Conservation (phyloP, 1,140 invertebrate species). For the Brachionus koreanus region DNA sequence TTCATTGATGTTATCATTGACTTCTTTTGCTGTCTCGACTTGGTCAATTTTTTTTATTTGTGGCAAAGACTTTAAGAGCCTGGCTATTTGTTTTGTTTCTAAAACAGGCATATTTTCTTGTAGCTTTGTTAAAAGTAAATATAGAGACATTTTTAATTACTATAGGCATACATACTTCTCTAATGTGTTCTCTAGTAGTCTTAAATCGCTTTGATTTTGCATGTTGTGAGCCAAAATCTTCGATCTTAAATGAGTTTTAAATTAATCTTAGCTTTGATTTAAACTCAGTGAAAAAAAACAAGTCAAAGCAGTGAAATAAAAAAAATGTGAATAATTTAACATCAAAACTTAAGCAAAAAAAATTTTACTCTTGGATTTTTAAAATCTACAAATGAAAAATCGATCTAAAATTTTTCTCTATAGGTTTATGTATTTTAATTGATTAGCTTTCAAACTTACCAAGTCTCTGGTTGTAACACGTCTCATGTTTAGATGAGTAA, state of each 20-base stretch:
- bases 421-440: background rate
- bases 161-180: background rate
- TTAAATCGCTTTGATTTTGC: slow-evolving; percentile 35
- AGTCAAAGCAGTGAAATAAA: background rate
- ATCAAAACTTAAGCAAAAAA: background rate
- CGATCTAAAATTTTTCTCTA: background rate
- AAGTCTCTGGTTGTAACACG: slow-evolving; percentile 23
- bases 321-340: background rate
- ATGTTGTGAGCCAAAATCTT: slow-evolving; percentile 17
- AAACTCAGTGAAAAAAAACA: background rate
- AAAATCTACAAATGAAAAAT: slow-evolving; percentile 20
- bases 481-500: background rate
- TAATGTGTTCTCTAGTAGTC: slow-evolving; percentile 4
- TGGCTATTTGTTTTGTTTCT: slow-evolving; percentile 23
- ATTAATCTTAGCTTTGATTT: background rate
- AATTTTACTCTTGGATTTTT: slow-evolving; percentile 12
- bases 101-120: slow-evolving; percentile 35
- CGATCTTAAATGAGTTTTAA: background rate
- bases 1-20: background rate
- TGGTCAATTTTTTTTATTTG: background rate
- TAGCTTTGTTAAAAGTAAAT: slow-evolving; percentile 4
- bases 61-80: background rate
- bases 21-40: background rate
- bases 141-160: background rate
- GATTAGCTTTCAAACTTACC: slow-evolving; percentile 6